A percentile compares a stretch with the other conserved stretches of the same genome.
These are phyloP conservation scores for Lapara coniferarum DNA, from an alignment of 2,888 invertebrate species.

Conservation along the genomic window DNA sequence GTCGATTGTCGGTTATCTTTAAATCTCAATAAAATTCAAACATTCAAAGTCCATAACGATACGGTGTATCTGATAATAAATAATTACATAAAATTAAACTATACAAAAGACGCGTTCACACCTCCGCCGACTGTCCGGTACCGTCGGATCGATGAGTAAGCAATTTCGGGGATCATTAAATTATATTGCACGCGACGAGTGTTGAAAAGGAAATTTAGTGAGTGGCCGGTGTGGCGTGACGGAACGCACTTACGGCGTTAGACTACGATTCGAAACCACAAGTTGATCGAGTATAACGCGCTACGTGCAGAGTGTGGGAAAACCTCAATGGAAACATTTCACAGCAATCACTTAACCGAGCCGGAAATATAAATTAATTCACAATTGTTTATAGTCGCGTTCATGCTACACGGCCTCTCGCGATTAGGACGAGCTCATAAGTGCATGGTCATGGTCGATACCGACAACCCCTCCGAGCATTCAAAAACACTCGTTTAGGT, in stretches of 20 bases:
- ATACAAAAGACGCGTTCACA: slow-evolving; percentile 53
- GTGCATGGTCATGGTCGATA: slow-evolving; percentile 49
- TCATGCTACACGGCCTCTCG: slow-evolving; percentile 32
- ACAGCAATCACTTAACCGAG: slow-evolving; percentile 44
- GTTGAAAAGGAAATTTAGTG: slow-evolving; percentile 55
- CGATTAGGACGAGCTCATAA: slow-evolving; percentile 41
- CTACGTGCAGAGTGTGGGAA: slow-evolving; percentile 58
- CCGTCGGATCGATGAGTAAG: slow-evolving; percentile 54
- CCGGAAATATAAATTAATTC: slow-evolving; percentile 49
- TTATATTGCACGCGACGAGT: slow-evolving; percentile 52
- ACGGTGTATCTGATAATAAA: slow-evolving; percentile 40
- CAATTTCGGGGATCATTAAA: slow-evolving; percentile 52
- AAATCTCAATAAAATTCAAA: too few species aligned
- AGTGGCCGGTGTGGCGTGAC: slow-evolving; percentile 55
- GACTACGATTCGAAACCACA: slow-evolving; percentile 57
- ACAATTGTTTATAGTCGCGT: slow-evolving; percentile 41
- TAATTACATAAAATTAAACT: slow-evolving; percentile 56
- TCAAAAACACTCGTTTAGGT: slow-evolving; percentile 60
- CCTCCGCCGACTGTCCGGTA: slow-evolving; percentile 47
- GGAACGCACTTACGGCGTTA: slow-evolving; percentile 55
- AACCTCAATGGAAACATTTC: slow-evolving; percentile 52
- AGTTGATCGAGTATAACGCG: slow-evolving; percentile 56
- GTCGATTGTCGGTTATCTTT: slow-evolving; percentile 53
- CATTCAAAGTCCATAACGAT: background rate
- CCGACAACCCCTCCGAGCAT: slow-evolving; percentile 49